Conservation (phyloP, 1,140 invertebrate species). For the Drosophila elegans region DNA sequence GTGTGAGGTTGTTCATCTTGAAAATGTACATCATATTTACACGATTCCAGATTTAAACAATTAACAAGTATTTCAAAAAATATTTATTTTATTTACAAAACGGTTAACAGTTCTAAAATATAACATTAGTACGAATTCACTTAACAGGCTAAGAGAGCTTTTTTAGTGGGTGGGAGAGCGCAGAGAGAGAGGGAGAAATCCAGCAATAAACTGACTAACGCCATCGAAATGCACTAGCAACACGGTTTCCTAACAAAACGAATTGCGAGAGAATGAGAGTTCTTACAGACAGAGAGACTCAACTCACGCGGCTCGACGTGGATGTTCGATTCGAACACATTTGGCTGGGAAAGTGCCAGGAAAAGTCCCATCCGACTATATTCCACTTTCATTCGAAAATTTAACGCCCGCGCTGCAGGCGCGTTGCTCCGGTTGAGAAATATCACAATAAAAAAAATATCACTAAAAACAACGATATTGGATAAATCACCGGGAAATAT, state of each 20-base stretch:
- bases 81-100: too few species aligned
- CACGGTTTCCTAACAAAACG: neutral
- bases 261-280: too few species aligned
- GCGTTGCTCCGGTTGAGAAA: slow-evolving; percentile 8
- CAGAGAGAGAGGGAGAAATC: neutral
- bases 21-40: too few species aligned
- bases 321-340: too few species aligned
- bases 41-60: too few species aligned
- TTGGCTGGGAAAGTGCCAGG: neutral
- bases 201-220: neutral
- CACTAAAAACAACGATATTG: slow-evolving; percentile 2
- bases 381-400: slow-evolving; percentile 20
- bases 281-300: too few species aligned
- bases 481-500: slow-evolving; percentile 18
- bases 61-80: too few species aligned
- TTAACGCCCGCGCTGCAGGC: slow-evolving; percentile 19
- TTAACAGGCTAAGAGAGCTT: neutral
- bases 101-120: too few species aligned
- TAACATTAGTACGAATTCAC: too few species aligned
- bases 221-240: neutral
- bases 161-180: neutral
- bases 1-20: too few species aligned
- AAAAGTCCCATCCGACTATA: neutral
- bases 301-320: too few species aligned
- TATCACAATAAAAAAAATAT: neutral